phyloP scores from a whole-genome alignment of 2,888 invertebrate species.

The Tiliacea citrago region DNA sequence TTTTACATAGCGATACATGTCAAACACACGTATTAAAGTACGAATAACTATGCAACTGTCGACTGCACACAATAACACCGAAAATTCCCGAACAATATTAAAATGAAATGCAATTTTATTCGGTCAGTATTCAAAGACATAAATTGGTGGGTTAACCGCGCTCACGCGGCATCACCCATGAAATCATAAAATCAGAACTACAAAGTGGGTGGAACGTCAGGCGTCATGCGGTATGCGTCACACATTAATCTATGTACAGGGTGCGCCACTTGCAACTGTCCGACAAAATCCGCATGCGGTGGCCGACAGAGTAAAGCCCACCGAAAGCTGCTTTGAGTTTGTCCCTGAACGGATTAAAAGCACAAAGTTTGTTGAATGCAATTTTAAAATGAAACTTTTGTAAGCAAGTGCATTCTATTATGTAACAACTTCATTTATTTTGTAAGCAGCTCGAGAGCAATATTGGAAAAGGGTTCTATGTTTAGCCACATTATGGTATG shows the following conservation, averaged over 20 bases:
- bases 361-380: constrained; percentile 79
- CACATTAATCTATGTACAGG: constrained; percentile 82
- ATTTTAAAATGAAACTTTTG: constrained; percentile 75
- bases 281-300: constrained; percentile 81
- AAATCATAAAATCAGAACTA: constrained; percentile 73
- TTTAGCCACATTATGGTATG: constrained; percentile 31
- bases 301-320: constrained; percentile 82
- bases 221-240: constrained; percentile 77
- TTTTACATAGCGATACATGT: constrained; percentile 11
- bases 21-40: constrained; percentile 17
- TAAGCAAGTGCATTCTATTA: constrained; percentile 60
- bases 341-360: constrained; percentile 84
- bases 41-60: constrained; percentile 24
- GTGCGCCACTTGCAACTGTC: constrained; percentile 74
- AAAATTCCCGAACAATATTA: constrained; percentile 46
- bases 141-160: constrained; percentile 71
- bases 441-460: constrained; percentile 50
- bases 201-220: constrained; percentile 67
- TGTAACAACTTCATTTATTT: constrained; percentile 58
- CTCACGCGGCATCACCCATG: constrained; percentile 63
- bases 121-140: constrained; percentile 61
- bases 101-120: constrained; percentile 60
- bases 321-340: constrained; percentile 86
- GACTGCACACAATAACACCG: constrained; percentile 29
- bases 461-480: constrained; percentile 51